Base-by-base conservation (phyloP, 2,797 vertebrate species). In the Pipistrellus pipistrellus region DNA sequence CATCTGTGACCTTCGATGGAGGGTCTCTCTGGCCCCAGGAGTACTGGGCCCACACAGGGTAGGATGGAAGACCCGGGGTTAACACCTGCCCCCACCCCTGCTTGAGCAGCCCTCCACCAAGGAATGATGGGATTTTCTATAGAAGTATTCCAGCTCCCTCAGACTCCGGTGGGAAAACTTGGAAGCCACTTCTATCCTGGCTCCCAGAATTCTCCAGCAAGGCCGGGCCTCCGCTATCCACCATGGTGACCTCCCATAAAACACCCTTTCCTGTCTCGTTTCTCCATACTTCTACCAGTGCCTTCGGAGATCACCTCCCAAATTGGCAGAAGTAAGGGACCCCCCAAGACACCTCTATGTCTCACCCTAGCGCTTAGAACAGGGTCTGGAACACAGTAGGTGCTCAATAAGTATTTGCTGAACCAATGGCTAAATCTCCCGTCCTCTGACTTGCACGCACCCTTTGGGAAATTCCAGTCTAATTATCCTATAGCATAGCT, bases 191-290 rank as follows among this genome's bases (percentile, higher is more conserved):
- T 64, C 35, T 66, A 18, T 12, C 4, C 17, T 23, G 76, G 46
- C 55, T 82, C 55, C 91, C 77, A 82, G 85, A 72, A 55, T 75
- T 82, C 69, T 20, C 46, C 77, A n/a, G 76, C 69, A 55, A 72
- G 57, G 15, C 4, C 4, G 6, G 18, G 48, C 23, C 73, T 92
- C 57, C 10, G 20, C 35, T 41, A 0, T 53, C 25, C 7, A 8
- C 41, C n/a, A 81, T 13, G 3, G n/a, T 55, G 17, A 72, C 35
- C 25, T n/a, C 46, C 57, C 17, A 7, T 66, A 53, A 23, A n/a
- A 23, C 17, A 17, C 23, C 23, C 11, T 66, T 68, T 73, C 78
- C 23, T 9, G n/a, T 6, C 69, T 57, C 59, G 20, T n/a, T 35
- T 75, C 32, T 51, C 6, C 38, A 30, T 35, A 3, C 64, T 38